Evolutionary conservation across 1,140 invertebrate species (phyloP), one percentile per base, ranked within the genome.

Genomic region (Calliphora vicina): DNA sequence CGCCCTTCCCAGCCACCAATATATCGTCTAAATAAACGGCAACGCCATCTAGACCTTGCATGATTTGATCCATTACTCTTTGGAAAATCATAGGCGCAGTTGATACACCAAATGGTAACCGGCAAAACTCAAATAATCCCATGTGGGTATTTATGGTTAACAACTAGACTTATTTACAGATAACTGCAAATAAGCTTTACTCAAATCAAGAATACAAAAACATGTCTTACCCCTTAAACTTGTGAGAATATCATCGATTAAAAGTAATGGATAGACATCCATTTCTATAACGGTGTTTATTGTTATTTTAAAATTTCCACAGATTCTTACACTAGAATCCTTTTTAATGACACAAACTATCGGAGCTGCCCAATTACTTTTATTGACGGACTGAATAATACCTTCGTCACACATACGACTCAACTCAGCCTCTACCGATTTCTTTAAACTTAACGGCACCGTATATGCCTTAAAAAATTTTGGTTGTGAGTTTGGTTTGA

Each of bases 311-410:
- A 74, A 71, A 72, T 82, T 61, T 25, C 17, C 35, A 50, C 72
- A 82, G n/a, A 82, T 76, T 43, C 82, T n/a, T 29, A 82, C n/a
- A 5, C 5, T 26, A 9, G 29, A 25, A 57, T 82, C 29, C 20
- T 50, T 43, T 73, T 82, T 82, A 61, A 76, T 43, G 8, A 82
- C 82, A 76, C 27, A 29, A 23, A 82, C 72, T 8, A 82, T 82
- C 2, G 82, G 82, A 8, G 82, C n/a, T 12, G 71, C 71, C 61
- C 43, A 82, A 10, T 26, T 13, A 76, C 82, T 83, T 57, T 50
- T 45, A 9, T 29, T 13, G 12, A 83, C 73, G n/a, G 82, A 72
- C 13, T 76, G 20, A 61, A 83, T 76, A 17, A 83, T 23, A 2
- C 45, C 50, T 15, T 45, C 23, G 5, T 83, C 27, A 10, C 25